phyloP scores from a whole-genome alignment of 2,888 invertebrate species.

The Dicycla oo region DNA sequence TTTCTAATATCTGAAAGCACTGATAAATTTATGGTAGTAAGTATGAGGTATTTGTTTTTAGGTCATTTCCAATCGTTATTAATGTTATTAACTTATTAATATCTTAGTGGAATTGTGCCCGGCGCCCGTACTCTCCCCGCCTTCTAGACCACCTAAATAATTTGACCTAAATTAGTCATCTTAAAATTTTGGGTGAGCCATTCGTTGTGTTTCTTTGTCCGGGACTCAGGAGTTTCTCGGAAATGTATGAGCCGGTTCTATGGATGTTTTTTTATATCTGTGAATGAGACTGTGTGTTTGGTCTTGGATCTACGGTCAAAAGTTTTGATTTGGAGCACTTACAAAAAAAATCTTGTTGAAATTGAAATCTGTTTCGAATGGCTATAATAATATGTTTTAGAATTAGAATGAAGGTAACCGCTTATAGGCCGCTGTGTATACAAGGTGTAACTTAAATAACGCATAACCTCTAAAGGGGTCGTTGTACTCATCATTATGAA shows the following conservation, averaged over 20 bases:
- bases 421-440: neutral
- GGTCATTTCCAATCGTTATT: neutral
- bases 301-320: neutral
- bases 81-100: no score
- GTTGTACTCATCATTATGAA: no score
- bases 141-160: neutral
- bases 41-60: neutral
- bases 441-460: no score
- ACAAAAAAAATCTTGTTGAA: neutral
- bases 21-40: no score
- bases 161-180: slow-evolving; percentile 1
- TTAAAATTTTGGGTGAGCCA: neutral
- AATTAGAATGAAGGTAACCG: neutral
- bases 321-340: neutral
- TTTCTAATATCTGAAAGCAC: slow-evolving; percentile 1
- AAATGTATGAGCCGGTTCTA: slow-evolving; percentile 1
- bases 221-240: neutral
- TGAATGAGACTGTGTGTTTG: neutral
- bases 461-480: no score
- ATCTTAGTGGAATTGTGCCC: neutral
- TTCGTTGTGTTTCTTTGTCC: slow-evolving; percentile 13
- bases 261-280: neutral
- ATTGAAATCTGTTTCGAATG: neutral
- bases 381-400: neutral
- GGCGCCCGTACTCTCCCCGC: neutral